Percentiles rank a stretch among this genome's conserved stretches.
These are phyloP conservation scores for Petrocephalus zakoni DNA, from an alignment of 2,113 vertebrate genomes.

Conservation along the genomic window DNA sequence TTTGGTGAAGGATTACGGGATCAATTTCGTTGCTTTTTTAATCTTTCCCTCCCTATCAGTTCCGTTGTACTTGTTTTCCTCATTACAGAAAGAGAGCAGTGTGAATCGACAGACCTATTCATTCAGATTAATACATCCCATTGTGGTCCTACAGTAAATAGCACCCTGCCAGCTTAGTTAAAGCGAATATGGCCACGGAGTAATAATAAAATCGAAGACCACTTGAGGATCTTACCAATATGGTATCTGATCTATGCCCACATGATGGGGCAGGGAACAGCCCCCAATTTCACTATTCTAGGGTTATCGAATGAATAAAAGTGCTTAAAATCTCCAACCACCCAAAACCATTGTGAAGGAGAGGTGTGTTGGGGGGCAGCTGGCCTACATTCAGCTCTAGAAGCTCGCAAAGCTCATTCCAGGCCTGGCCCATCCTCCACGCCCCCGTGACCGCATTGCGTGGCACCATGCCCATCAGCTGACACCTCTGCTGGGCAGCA, in stretches of 20 bases:
- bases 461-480: not conserved
- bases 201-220: not conserved
- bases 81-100: slow-evolving; percentile 33
- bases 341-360: not conserved
- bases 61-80: slow-evolving; percentile 31
- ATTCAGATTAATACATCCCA: not conserved
- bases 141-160: not conserved
- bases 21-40: slow-evolving; percentile 35
- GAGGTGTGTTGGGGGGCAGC: not conserved
- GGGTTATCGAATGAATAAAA: not conserved
- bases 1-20: slow-evolving; percentile 24
- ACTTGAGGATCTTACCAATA: not conserved
- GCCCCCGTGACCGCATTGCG: not conserved
- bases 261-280: not conserved
- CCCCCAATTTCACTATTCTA: not conserved
- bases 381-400: not conserved
- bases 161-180: not conserved
- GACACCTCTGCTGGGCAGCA: not conserved
- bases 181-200: not conserved
- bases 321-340: not conserved
- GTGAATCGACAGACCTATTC: slow-evolving; percentile 22
- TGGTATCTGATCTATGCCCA: not conserved
- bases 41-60: slow-evolving; percentile 25
- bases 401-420: not conserved
- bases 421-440: not conserved